phyloP scores from a whole-genome alignment of 2,888 invertebrate genomes.

The Drosophila atripex region DNA sequence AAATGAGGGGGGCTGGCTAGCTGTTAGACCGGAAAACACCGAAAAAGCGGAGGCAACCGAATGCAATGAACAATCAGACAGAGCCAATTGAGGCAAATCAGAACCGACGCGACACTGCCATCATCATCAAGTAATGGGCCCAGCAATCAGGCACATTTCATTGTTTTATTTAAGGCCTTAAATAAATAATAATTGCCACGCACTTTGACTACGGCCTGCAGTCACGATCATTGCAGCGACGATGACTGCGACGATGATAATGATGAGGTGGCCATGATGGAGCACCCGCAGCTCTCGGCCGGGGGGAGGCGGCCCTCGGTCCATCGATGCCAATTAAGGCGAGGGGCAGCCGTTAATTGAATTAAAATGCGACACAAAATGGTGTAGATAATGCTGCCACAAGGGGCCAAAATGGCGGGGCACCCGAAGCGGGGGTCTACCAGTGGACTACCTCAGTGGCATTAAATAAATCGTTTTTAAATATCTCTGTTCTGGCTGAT shows the following conservation, averaged over 20 bases:
- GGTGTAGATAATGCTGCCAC: slow-evolving; percentile 36
- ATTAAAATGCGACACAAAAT: slow-evolving; percentile 59
- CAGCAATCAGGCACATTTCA: slow-evolving; percentile 74
- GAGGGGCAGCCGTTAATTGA: slow-evolving; percentile 63
- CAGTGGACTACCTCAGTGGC: not conserved
- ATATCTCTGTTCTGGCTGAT: slow-evolving; percentile 12
- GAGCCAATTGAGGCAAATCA: slow-evolving; percentile 75
- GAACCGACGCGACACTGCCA: slow-evolving; percentile 63
- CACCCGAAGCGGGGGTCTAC: not conserved
- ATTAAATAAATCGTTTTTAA: slow-evolving; percentile 29
- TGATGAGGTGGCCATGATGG: slow-evolving; percentile 30
- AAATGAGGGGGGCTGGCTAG: slow-evolving; percentile 31
- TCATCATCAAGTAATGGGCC: slow-evolving; percentile 45
- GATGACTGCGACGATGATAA: slow-evolving; percentile 10
- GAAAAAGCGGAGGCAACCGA: slow-evolving; percentile 53
- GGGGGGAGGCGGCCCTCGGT: slow-evolving; percentile 44
- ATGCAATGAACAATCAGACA: slow-evolving; percentile 73
- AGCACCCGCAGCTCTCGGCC: slow-evolving; percentile 56
- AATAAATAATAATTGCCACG: slow-evolving; percentile 79
- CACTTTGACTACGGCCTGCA: slow-evolving; percentile 73
- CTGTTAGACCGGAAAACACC: slow-evolving; percentile 71
- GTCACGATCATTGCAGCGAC: slow-evolving; percentile 12
- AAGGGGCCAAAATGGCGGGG: slow-evolving; percentile 9
- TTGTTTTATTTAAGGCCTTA: slow-evolving; percentile 77
- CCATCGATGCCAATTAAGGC: slow-evolving; percentile 69